Conservation (phyloP, 1,140 invertebrate species). For the Diachasmimorpha longicaudata region DNA sequence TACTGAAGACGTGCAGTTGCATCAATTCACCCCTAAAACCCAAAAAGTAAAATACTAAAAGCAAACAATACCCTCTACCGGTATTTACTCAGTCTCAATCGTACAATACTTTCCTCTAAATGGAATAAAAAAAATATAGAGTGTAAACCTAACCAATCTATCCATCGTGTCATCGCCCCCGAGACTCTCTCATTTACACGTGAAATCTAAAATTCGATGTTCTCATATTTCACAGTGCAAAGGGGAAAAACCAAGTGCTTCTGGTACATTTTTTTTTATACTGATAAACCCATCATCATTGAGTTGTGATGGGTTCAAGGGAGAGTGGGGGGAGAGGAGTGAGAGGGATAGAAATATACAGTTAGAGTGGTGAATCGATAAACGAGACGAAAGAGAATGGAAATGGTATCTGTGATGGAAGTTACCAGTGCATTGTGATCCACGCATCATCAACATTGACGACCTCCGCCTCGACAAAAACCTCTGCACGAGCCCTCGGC, state of each 20-base stretch:
- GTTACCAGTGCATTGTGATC: slow-evolving; percentile 56
- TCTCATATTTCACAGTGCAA: not conserved
- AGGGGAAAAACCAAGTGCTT: not conserved
- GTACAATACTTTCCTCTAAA: not conserved
- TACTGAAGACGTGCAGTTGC: not conserved
- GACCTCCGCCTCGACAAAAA: slow-evolving; percentile 45
- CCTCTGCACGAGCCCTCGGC: slow-evolving; percentile 27
- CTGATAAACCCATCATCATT: not conserved
- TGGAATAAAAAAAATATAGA: not conserved
- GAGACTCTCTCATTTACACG: not conserved
- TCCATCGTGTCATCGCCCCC: not conserved
- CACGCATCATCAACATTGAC: slow-evolving; percentile 62
- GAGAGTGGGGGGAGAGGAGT: not conserved
- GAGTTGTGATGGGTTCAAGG: not conserved
- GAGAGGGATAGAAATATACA: not conserved
- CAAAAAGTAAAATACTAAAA: not conserved
- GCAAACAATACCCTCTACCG: not conserved
- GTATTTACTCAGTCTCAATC: not conserved
- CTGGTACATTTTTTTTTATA: not conserved
- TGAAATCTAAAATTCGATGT: not conserved
- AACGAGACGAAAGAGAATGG: slow-evolving; percentile 12
- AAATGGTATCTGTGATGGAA: slow-evolving; percentile 31
- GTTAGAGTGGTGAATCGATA: not conserved
- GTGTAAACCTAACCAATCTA: not conserved
- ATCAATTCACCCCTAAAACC: not conserved